phyloP scores from a whole-genome alignment of 2,888 invertebrate genomes.

The Serripes groenlandicus region DNA sequence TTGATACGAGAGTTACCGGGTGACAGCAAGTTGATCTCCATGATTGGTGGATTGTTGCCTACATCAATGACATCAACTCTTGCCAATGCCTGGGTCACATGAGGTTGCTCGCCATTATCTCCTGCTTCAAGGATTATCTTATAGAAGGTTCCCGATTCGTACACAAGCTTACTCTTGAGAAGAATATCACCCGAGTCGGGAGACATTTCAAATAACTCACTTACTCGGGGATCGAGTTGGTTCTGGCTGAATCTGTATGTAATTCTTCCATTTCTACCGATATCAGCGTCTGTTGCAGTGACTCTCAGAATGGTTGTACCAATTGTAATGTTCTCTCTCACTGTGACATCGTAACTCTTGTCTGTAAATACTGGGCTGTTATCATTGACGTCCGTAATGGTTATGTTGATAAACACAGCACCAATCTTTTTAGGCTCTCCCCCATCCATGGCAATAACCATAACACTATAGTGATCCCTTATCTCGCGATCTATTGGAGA shows the following conservation, averaged over 20 bases:
- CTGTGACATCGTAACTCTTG: constrained; percentile 72
- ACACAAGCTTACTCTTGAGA: constrained; percentile 58
- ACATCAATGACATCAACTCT: constrained; percentile 90
- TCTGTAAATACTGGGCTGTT: constrained; percentile 77
- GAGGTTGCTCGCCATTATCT: constrained; percentile 67
- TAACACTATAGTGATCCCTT: constrained; percentile 74
- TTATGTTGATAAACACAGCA: constrained; percentile 74
- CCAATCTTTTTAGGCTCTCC: constrained; percentile 75
- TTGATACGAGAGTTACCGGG: constrained; percentile 56
- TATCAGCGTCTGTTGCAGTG: constrained; percentile 93
- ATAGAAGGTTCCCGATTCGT: constrained; percentile 60
- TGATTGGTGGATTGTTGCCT: constrained; percentile 96
- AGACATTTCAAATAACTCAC: constrained; percentile 57
- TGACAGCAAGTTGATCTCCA: constrained; percentile 65
- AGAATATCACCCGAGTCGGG: constrained; percentile 63
- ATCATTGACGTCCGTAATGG: constrained; percentile 80
- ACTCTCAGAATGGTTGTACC: constrained; percentile 87
- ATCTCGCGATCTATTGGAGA: constrained; percentile 77
- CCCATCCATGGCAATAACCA: constrained; percentile 79
- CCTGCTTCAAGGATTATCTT: constrained; percentile 64
- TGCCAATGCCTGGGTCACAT: constrained; percentile 63
- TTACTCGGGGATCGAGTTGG: constrained; percentile 60
- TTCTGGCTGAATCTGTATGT: constrained; percentile 85
- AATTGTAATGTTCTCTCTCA: constrained; percentile 72
- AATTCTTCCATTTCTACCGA: constrained; percentile 91